Percentiles rank a stretch among this genome's conserved stretches.
phyloP scores from a whole-genome alignment of 2,888 invertebrate species.

The Andrena marginata region DNA sequence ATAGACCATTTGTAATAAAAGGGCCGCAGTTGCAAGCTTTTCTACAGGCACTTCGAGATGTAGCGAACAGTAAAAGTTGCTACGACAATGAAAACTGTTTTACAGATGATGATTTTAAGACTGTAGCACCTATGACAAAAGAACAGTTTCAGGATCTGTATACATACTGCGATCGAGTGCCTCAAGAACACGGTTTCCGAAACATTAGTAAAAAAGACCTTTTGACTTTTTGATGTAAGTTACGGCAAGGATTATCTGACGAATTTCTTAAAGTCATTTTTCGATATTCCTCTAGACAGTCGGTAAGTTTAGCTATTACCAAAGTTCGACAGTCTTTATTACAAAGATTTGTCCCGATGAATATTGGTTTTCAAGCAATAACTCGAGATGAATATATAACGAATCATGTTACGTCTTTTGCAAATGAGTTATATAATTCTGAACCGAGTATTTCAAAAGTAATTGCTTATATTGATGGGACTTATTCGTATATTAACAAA shows the following conservation, averaged over 20 bases:
- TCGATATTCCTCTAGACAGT: constrained; percentile 16
- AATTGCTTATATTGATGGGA: constrained; percentile 46
- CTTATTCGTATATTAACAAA: neutral
- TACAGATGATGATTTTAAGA: constrained; percentile 10
- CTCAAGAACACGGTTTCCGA: no score
- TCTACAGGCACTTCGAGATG: constrained; percentile 5
- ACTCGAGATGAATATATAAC: neutral
- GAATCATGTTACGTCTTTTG: no score
- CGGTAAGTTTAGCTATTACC: constrained; percentile 10
- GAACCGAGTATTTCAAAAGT: constrained; percentile 5
- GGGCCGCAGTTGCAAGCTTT: constrained; percentile 8
- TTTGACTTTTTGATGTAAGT: no score
- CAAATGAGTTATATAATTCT: no score
- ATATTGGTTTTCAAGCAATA: constrained; percentile 23
- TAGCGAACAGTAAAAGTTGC: constrained; percentile 3
- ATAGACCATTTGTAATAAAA: constrained; percentile 11
- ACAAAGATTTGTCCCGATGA: constrained; percentile 12
- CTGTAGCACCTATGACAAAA: neutral
- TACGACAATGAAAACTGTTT: constrained; percentile 8
- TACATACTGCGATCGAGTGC: constrained; percentile 13
- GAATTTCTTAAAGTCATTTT: constrained; percentile 10
- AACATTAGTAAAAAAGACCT: no score
- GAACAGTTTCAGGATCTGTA: constrained; percentile 3
- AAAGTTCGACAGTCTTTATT: constrained; percentile 7
- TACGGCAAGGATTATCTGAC: constrained; percentile 18